These are phyloP conservation scores for Lathamus discolor DNA, from an alignment of 2,113 vertebrate species.

Conservation along the genomic window DNA sequence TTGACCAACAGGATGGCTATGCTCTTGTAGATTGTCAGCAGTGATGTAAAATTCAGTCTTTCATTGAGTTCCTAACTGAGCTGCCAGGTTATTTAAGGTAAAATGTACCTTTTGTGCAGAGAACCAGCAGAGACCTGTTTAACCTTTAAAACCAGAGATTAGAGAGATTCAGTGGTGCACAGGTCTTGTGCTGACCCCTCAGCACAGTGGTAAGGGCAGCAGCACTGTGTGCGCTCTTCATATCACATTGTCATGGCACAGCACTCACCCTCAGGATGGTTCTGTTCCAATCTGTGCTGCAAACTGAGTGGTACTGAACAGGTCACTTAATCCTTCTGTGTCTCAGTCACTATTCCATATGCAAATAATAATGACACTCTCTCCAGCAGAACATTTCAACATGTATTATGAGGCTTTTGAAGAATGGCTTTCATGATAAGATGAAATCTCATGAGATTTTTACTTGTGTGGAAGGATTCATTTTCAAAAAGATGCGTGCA, in stretches of 20 bases:
- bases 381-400: background rate
- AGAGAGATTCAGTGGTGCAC: background rate
- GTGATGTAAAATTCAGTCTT: background rate
- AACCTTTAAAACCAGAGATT: background rate
- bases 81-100: background rate
- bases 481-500: background rate
- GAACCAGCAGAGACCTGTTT: background rate
- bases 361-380: background rate
- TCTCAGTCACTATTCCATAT: background rate
- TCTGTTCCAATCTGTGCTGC: background rate
- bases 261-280: background rate
- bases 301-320: background rate
- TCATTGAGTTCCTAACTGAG: background rate
- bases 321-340: background rate
- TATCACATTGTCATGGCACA: background rate
- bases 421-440: background rate
- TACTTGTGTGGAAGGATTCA: background rate
- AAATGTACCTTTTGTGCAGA: background rate
- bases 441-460: background rate
- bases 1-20: background rate
- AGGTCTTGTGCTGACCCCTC: background rate
- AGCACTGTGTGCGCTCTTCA: background rate
- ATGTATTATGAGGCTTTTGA: background rate
- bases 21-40: background rate
- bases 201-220: background rate